Percentiles rank a stretch among this genome's conserved stretches.
Evolutionary conservation across 2,888 invertebrate species (phyloP).

Genomic region (Rhabditophanes sp.): DNA sequence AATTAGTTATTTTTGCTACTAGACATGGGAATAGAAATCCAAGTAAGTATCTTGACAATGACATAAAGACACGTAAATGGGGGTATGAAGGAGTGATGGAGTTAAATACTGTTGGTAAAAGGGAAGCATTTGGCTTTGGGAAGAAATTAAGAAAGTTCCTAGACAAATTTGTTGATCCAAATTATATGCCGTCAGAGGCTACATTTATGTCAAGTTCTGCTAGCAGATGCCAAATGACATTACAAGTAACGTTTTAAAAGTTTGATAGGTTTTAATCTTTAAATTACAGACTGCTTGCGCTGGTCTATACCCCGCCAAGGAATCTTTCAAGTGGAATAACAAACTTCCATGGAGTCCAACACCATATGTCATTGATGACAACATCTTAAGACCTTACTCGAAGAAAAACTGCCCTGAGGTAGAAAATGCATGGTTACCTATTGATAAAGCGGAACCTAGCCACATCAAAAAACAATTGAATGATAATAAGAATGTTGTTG

Average conservation of each 20-base stretch:
- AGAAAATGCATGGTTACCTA: too few relatives aligned
- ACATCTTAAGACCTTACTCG: constrained; percentile 11
- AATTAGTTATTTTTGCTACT: constrained; percentile 7
- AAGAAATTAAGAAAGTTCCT: constrained; percentile 3
- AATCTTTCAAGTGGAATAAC: constrained; percentile 7
- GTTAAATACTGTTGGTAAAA: constrained; percentile 6
- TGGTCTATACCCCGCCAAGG: constrained; percentile 11
- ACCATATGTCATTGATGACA: constrained; percentile 14
- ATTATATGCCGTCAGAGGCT: constrained; percentile 9
- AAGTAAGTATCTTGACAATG: constrained; percentile 5
- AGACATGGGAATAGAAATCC: constrained; percentile 7
- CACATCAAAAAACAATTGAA: too few relatives aligned
- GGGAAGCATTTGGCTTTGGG: constrained; percentile 5
- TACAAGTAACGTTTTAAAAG: too few relatives aligned
- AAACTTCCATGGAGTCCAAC: constrained; percentile 11
- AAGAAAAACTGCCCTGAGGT: too few relatives aligned
- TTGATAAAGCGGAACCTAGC: too few relatives aligned
- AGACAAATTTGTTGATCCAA: constrained; percentile 2
- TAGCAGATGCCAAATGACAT: constrained; percentile 10
- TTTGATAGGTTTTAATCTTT: too few relatives aligned
- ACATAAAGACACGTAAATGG: constrained; percentile 3
- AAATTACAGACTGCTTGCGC: constrained; percentile 12
- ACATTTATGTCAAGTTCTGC: constrained; percentile 8
- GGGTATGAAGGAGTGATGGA: constrained; percentile 5
- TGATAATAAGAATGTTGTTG: too few relatives aligned